Evolutionary conservation across 1,140 invertebrate species (phyloP).

Genomic region (Brachionus sp.): DNA sequence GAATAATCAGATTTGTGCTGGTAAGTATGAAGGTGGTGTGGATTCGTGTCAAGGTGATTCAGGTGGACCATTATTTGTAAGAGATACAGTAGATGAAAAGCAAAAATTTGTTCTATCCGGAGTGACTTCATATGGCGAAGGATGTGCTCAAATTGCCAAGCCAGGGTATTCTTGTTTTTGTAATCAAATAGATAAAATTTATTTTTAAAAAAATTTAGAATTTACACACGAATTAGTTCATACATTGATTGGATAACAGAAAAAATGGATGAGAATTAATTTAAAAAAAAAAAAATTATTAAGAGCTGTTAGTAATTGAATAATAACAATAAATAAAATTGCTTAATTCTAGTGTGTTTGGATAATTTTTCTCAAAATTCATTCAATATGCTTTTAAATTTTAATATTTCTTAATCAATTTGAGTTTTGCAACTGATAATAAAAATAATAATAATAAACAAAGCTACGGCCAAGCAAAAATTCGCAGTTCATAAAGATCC

Average conservation of each 20-base stretch:
- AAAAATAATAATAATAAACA: too few species aligned
- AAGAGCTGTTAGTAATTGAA: too few species aligned
- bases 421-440: too few species aligned
- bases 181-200: neutral
- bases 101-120: neutral
- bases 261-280: neutral
- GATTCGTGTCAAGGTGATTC: conserved; percentile 39
- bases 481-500: too few species aligned
- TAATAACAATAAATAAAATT: too few species aligned
- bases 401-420: too few species aligned
- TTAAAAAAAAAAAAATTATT: too few species aligned
- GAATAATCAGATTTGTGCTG: conserved; percentile 35
- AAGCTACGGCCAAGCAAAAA: too few species aligned
- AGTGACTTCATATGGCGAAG: conserved; percentile 7
- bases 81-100: neutral
- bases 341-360: too few species aligned
- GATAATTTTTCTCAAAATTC: too few species aligned
- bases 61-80: conserved; percentile 1
- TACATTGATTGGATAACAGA: conserved; percentile 30
- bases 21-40: neutral
- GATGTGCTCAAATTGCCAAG: neutral
- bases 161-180: neutral
- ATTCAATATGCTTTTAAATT: too few species aligned
- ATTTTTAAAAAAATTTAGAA: neutral
- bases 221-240: neutral